A percentile compares a stretch with the other conserved stretches of the same genome.
phyloP scores from a whole-genome alignment of 2,888 invertebrate genomes.

The Lepeophtheirus nordmannii region DNA sequence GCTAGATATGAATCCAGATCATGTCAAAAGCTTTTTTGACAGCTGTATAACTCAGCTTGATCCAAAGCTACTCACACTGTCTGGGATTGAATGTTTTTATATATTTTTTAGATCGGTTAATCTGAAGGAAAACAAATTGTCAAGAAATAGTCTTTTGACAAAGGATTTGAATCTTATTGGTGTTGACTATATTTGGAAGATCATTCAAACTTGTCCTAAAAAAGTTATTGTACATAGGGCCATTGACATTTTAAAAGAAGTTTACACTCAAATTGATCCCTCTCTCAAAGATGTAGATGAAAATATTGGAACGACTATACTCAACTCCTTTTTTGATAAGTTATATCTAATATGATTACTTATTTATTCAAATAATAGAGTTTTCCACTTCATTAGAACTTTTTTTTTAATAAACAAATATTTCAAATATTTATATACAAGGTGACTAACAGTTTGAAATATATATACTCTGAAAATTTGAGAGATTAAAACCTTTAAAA shows the following conservation, averaged over 20 bases:
- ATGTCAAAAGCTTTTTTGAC: constrained; percentile 88
- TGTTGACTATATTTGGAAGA: constrained; percentile 87
- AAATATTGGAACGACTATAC: too few relatives aligned
- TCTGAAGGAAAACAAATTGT: constrained; percentile 79
- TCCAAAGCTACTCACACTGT: constrained; percentile 76
- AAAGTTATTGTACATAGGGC: constrained; percentile 85
- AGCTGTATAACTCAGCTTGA: constrained; percentile 80
- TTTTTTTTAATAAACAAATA: too few relatives aligned
- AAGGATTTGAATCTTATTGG: constrained; percentile 90
- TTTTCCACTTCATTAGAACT: too few relatives aligned
- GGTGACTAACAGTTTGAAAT: too few relatives aligned
- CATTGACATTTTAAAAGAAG: constrained; percentile 76
- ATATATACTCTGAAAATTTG: too few relatives aligned
- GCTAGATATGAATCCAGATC: constrained; percentile 87
- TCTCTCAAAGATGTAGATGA: constrained; percentile 39
- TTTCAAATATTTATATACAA: too few relatives aligned
- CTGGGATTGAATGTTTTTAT: constrained; percentile 73
- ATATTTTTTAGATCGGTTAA: constrained; percentile 88
- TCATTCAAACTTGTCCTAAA: constrained; percentile 62
- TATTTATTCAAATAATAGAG: too few relatives aligned
- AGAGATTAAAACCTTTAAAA: too few relatives aligned
- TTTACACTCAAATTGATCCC: constrained; percentile 81
- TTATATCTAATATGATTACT: too few relatives aligned
- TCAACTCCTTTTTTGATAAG: too few relatives aligned
- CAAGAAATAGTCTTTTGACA: constrained; percentile 66